Base-by-base conservation (phyloP, 2,797 vertebrate genomes). In the Spinibarbus caldwelli region DNA sequence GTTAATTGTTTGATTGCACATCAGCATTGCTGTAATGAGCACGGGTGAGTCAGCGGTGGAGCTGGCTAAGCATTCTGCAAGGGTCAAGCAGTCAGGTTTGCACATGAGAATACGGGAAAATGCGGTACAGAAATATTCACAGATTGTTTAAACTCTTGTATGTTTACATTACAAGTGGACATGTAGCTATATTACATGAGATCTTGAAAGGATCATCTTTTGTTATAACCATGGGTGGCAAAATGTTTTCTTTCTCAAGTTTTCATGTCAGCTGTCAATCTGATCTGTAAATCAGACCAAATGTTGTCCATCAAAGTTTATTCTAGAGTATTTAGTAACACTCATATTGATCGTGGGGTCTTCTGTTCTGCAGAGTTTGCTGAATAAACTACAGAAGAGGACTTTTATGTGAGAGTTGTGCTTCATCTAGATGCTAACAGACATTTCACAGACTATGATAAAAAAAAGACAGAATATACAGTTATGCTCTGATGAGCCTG, bases 1-100 rank as follows among this genome's bases (percentile, higher is more conserved):
- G 76, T 90, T 93, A 93, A 93, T 91, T 92, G 91, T 92, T 90
- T 89, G 91, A 91, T 90, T 89, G 81, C 90, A 90, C 88, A 91
- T 89, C 87, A 90, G 89, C 91, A 91, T 87, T 83, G 38, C 89
- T 85, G 86, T 94, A 93, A 93, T 92, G 89, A 93, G 90, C 83
- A n/a, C 64, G 57, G 88, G 87, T 7, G 36, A 43, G 49, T 82
- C 15, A 57, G 78, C 80, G 38, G 62, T 41, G 76, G 70, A 72
- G 83, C 52, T 43, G 83, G 89, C 82, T 86, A 72, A 68, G 52
- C 12, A 17, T 31, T 81, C 47, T 78, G 66, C 67, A 41, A 26
- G 68, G 80, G 67, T 84, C 76, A 83, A 45, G 70, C 78, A 64
- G 15, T 47, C 59, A 81, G 26, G 49, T 66, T 43, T 76, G 79